Conservation (phyloP, 2,113 vertebrate genomes). For the Melozone crissalis region DNA sequence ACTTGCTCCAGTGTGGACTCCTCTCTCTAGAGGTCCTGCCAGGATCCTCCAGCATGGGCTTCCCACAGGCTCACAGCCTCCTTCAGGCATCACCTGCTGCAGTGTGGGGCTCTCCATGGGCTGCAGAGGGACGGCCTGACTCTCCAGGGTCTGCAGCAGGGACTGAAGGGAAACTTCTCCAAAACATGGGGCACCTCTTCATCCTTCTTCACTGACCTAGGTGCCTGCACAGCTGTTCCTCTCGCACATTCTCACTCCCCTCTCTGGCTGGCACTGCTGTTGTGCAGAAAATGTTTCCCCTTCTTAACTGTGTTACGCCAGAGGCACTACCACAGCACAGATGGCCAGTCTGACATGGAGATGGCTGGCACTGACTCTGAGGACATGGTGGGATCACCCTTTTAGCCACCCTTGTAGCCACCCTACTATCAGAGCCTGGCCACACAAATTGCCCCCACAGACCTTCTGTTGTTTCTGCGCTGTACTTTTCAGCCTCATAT, state of each 20-base stretch:
- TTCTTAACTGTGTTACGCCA: not conserved
- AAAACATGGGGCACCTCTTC: not conserved
- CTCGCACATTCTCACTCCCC: not conserved
- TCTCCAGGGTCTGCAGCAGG: not conserved
- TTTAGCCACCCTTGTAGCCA: not conserved
- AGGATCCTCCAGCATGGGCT: not conserved
- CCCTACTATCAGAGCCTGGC: not conserved
- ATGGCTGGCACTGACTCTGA: not conserved
- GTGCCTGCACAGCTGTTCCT: not conserved
- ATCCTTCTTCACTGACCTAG: not conserved
- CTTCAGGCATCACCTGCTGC: not conserved
- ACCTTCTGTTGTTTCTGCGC: not conserved
- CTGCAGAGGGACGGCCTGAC: not conserved
- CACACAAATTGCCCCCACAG: not conserved
- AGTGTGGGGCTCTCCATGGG: not conserved
- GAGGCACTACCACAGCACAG: accelerated
- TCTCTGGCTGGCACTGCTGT: accelerated
- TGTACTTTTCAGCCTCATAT: not conserved
- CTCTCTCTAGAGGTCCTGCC: not conserved
- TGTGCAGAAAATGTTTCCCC: not conserved
- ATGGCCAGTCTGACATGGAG: not conserved
- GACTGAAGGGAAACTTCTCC: not conserved
- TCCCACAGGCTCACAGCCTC: not conserved
- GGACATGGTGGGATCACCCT: too few species aligned
- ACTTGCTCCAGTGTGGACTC: not conserved